Evolutionary conservation across 92 coral and sea anemone genomes (phyloP).

Genomic region (Actinernus sp.): DNA sequence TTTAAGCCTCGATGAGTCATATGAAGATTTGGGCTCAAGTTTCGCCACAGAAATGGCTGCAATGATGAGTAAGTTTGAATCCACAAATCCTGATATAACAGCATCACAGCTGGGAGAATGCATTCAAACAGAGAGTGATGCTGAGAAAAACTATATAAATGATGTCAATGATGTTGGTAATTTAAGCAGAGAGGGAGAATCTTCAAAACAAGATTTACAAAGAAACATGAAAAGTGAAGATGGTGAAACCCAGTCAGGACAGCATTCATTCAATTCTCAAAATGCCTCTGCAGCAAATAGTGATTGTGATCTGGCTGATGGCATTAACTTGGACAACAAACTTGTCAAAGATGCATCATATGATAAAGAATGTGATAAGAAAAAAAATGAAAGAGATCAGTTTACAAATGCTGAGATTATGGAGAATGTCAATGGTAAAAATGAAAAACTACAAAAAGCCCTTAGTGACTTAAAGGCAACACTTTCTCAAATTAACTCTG

Average conservation of each 20-base stretch:
- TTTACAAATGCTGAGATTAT: background rate
- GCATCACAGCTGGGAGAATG: background rate
- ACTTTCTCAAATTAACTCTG: conserved; percentile 17
- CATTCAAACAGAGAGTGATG: background rate
- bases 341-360: background rate
- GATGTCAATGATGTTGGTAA: background rate
- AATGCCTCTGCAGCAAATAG: background rate
- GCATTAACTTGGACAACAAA: background rate
- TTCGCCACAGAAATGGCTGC: conserved; percentile 88
- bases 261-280: background rate
- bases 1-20: conserved; percentile 50
- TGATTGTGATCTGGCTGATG: background rate
- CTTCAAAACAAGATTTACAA: too few relatives aligned
- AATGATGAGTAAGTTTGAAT: conserved; percentile 51
- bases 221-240: background rate
- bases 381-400: background rate
- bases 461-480: conserved; percentile 34
- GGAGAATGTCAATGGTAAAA: background rate
- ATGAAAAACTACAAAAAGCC: conserved; percentile 38
- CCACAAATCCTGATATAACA: background rate
- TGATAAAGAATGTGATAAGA: background rate
- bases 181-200: background rate
- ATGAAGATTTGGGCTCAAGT: conserved; percentile 68
- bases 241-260: background rate
- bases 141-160: background rate